A percentile compares a stretch with the other conserved stretches of the same genome.
Conservation (phyloP, 1,140 invertebrate species). For the Oreohelix idahoensis region DNA sequence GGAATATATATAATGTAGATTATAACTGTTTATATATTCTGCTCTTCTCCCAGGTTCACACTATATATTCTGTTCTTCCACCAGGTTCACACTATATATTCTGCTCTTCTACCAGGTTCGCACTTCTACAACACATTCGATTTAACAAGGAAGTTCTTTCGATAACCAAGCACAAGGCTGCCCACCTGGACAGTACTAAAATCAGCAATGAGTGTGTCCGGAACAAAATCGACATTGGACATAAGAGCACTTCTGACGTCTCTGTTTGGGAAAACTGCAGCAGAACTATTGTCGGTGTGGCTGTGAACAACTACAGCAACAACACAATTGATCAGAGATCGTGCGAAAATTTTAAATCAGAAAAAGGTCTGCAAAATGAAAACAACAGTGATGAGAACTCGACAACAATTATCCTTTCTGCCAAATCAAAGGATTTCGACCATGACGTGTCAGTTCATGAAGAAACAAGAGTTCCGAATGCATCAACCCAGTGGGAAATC, state of each 20-base stretch:
- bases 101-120: conserved; percentile 67
- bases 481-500: conserved; percentile 64
- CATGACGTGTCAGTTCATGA: conserved; percentile 70
- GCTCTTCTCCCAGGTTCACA: no score
- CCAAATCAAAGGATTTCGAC: neutral
- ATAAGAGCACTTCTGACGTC: no score
- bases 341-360: neutral
- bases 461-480: conserved; percentile 61
- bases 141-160: conserved; percentile 55
- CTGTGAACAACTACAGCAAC: no score
- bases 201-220: neutral
- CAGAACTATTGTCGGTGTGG: no score
- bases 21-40: no score
- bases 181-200: neutral
- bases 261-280: no score
- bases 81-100: no score
- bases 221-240: neutral
- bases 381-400: neutral
- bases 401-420: no score
- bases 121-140: conserved; percentile 64
- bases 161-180: neutral
- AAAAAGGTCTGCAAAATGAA: neutral
- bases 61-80: no score
- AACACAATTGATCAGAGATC: no score
- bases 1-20: no score